Conservation (phyloP, 1,140 invertebrate genomes). For the Branchinecta lindahli region DNA sequence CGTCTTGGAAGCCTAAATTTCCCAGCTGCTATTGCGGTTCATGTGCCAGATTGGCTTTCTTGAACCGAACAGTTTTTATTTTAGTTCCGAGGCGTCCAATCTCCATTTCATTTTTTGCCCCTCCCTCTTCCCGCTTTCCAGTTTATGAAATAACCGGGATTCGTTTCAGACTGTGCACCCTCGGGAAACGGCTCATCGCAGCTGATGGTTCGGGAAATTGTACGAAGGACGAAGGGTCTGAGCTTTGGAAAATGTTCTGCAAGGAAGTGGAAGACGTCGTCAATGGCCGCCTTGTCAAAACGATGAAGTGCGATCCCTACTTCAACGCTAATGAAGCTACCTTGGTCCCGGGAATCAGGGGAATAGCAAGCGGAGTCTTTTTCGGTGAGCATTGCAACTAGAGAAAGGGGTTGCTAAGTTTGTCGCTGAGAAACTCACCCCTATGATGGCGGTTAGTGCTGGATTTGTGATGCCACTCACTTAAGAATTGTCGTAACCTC, state of each 20-base stretch:
- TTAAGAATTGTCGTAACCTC: too few species aligned
- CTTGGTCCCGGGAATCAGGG: constrained; percentile 51
- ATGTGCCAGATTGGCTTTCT: too few species aligned
- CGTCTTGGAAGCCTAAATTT: too few species aligned
- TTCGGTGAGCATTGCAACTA: constrained; percentile 37
- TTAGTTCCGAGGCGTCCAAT: too few species aligned
- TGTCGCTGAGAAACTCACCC: too few species aligned
- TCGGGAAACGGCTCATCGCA: constrained; percentile 64
- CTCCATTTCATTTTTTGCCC: too few species aligned
- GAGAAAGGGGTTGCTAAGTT: too few species aligned
- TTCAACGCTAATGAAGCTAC: constrained; percentile 42
- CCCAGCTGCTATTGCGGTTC: too few species aligned
- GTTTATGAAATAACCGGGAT: not conserved
- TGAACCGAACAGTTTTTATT: too few species aligned
- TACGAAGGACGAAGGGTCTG: constrained; percentile 48
- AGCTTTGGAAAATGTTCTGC: constrained; percentile 51
- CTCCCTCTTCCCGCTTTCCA: too few species aligned
- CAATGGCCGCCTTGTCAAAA: constrained; percentile 6
- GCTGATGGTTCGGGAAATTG: constrained; percentile 54
- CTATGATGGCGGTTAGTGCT: too few species aligned
- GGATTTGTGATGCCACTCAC: too few species aligned
- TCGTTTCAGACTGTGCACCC: constrained; percentile 68
- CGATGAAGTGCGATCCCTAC: constrained; percentile 54
- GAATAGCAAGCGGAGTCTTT: constrained; percentile 58
- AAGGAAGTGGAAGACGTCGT: constrained; percentile 34